Evolutionary conservation across 1,140 invertebrate species (phyloP), one percentile per base, ranked within the genome.

Genomic region (Pteromalus puparum): DNA sequence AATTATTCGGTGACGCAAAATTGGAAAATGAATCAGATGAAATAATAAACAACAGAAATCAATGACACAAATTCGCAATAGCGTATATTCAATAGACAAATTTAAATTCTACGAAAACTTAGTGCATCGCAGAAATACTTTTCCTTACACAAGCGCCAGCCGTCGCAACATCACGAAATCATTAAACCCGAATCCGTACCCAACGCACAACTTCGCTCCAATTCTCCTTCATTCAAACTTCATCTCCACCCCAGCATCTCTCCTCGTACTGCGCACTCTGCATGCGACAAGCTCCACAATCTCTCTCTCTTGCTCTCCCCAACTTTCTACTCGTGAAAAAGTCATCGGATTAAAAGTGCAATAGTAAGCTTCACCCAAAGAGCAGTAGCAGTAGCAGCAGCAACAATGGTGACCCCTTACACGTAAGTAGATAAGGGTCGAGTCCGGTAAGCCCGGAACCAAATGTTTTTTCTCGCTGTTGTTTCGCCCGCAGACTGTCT

Each of bases 301-400:
- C 21, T n/a, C 6, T 61, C 21, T 61, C 21, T 61, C 53, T 53
- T 24, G 28, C 24, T 28, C 68, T 72, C 68, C 24, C 68, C 10
- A 72, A 72, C 15, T 72, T 72, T 34, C 18, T 6, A 61, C 34
- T 42, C 30, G 34, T 28, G 26, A 70, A 70, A 30, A 70, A 70
- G 13, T 4, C 28, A 30, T 70, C 24, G 67, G 67, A 70, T 70
- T 70, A 70, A 70, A 70, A 70, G 67, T 70, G 67, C 67, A 70
- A 30, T 26, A 30, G 67, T 28, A n/a, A 70, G 15, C 24, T 26
- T 70, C 9, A 13, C 67, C 21, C 2, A 1, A 7, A 70, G 67
- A 61, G 21, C 53, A n/a, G 24, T 26, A 28, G 26, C 15, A 61
- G 21, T 18, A 21, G n/a, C 12, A 68, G 24, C 48, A 53, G 6